phyloP scores from a whole-genome alignment of 2,113 vertebrate species.

The Platichthys stellatus region DNA sequence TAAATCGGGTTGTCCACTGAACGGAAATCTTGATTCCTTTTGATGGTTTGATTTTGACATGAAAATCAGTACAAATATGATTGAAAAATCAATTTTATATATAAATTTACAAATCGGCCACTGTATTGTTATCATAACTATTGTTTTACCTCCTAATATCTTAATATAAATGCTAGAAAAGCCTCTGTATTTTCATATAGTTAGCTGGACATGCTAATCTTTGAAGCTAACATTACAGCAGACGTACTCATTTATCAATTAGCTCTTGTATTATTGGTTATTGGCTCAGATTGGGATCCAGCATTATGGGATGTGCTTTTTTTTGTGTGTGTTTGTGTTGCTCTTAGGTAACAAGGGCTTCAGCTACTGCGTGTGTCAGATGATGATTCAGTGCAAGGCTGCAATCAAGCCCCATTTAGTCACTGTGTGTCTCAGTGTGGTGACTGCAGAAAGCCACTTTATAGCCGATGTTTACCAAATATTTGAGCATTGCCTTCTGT shows the following conservation, averaged over 20 bases:
- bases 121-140: too few relatives aligned
- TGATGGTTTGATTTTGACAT: neutral
- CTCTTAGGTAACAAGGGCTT: slow-evolving; percentile 34
- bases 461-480: slow-evolving; percentile 44
- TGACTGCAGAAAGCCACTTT: slow-evolving; percentile 14
- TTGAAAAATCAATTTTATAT: too few relatives aligned
- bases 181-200: neutral
- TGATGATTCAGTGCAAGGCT: slow-evolving; percentile 60
- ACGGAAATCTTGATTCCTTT: too few relatives aligned
- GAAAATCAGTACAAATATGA: too few relatives aligned
- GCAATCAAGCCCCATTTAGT: slow-evolving; percentile 42
- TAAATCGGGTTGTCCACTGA: neutral
- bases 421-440: slow-evolving; percentile 32
- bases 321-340: slow-evolving; percentile 23
- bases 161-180: neutral
- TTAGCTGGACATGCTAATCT: neutral
- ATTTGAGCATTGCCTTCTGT: slow-evolving; percentile 29
- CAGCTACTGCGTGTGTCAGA: slow-evolving; percentile 38
- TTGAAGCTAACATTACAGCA: neutral
- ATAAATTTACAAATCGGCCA: too few relatives aligned
- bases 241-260: neutral
- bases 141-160: neutral
- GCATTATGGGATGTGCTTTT: slow-evolving; percentile 17
- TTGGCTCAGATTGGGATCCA: neutral
- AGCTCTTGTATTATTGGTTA: neutral